Evolutionary conservation across 2,797 vertebrate species (phyloP), one percentile per base, ranked within the genome.

Genomic region (Karalla daura): DNA sequence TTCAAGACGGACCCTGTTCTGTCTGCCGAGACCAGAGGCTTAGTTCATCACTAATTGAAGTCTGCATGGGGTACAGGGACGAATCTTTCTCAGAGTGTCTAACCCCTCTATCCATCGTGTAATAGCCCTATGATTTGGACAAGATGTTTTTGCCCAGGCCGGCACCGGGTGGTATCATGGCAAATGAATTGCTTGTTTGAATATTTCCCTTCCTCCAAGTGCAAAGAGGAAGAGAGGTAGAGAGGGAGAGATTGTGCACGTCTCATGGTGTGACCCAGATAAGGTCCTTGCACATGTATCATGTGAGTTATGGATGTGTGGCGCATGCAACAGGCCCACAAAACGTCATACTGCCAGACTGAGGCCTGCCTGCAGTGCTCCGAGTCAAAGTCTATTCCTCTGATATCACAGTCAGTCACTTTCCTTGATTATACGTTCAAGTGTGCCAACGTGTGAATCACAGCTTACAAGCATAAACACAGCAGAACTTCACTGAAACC

Each of bases 1-100:
- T 90, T 89, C 73, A 63, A 77, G 63, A 73, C 59, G 53, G 66
- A 75, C 83, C 49, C 13, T 71, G 80, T 73, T 83, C 76, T 73
- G 63, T 78, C 63, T 78, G 73, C 70, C 21, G 58, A 76, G 66
- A 88, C 78, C 72, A 81, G 72, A 69, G 74, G 80, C 87, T 91
- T 92, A 88, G 91, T 92, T 92, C 79, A 89, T 91, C 86, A 88
- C 76, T 89, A 88, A 91, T 91, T 88, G 88, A 90, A 86, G 83
- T 87, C 84, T 86, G 85, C 81, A 85, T 86, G 85, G 73, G 79
- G 79, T 78, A 75, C 20, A 67, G 70, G 23, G 70, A 84, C 89
- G 83, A 87, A 53, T 83, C 81, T 80, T 69, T 83, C 82, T 73
- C 53, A 58, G 87, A 88, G 81, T 88, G 72, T 70, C 58, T 63